Evolutionary conservation across 2,797 vertebrate species (phyloP).

Genomic region (Heteromormyrus szaboi): DNA sequence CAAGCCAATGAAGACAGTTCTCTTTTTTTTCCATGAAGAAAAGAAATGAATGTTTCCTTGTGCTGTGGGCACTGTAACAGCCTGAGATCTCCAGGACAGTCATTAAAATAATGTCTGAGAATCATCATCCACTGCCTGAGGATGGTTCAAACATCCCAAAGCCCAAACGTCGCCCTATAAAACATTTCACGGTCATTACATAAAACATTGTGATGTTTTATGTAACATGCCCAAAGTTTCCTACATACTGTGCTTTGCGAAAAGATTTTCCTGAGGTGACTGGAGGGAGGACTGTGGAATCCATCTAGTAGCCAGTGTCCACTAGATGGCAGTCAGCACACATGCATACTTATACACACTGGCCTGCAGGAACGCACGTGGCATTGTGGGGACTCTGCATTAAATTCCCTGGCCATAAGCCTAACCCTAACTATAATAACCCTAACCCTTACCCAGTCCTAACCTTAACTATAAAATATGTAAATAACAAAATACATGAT

Average conservation of each 20-base stretch:
- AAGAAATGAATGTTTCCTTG: background rate
- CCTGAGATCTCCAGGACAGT: background rate
- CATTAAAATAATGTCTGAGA: background rate
- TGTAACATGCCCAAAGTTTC: background rate
- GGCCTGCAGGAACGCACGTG: background rate
- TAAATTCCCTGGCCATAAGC: background rate
- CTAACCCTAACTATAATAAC: background rate
- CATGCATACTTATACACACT: slow-evolving; percentile 29
- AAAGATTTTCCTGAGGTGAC: background rate
- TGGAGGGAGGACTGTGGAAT: background rate
- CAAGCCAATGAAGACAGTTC: background rate
- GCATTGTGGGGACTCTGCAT: background rate
- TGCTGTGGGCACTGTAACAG: background rate
- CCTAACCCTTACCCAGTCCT: background rate
- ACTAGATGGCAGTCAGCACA: slow-evolving; percentile 59
- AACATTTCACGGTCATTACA: background rate
- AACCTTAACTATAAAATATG: background rate
- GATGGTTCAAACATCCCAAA: background rate
- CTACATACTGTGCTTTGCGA: background rate
- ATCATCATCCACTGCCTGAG: background rate
- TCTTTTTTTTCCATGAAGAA: background rate
- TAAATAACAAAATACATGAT: background rate
- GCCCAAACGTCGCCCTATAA: background rate
- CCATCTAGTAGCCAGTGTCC: slow-evolving; percentile 30
- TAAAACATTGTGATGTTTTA: background rate